Evolutionary conservation across 2,797 vertebrate genomes (phyloP).

Genomic region (Chloroceryle inda): DNA sequence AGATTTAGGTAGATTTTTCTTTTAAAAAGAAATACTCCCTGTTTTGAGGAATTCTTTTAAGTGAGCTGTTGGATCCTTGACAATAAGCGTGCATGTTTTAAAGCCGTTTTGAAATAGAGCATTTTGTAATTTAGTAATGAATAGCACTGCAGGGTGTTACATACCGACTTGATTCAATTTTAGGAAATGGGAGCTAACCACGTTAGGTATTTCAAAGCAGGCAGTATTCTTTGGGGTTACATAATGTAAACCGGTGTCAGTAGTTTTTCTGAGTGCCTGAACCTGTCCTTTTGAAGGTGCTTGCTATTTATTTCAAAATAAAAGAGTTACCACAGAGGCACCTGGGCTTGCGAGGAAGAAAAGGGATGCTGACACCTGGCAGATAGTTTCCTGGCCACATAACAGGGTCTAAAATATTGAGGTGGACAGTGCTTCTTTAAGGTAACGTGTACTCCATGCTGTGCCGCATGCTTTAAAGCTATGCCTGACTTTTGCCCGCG

Average conservation of each 20-base stretch:
- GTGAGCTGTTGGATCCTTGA: neutral
- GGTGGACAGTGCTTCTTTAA: conserved; percentile 80
- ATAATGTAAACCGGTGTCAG: neutral
- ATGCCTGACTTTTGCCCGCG: conserved; percentile 80
- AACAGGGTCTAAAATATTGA: conserved; percentile 76
- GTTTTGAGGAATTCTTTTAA: conserved; percentile 1
- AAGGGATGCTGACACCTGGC: conserved; percentile 82
- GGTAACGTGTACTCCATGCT: conserved; percentile 80
- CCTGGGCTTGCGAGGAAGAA: conserved; percentile 43
- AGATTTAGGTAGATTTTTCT: conserved; percentile 26
- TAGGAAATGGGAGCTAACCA: conserved; percentile 7
- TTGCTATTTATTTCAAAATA: conserved; percentile 62
- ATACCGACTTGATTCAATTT: conserved; percentile 19
- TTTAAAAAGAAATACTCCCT: neutral
- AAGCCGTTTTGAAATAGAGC: neutral
- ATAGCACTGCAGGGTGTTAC: neutral
- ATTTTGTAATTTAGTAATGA: conserved; percentile 38
- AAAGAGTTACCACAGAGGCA: conserved; percentile 9
- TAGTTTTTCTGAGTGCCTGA: conserved; percentile 10
- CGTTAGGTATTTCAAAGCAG: neutral
- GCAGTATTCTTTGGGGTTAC: neutral
- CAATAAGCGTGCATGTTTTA: neutral
- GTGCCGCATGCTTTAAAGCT: conserved; percentile 76
- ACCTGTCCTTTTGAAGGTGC: conserved; percentile 11
- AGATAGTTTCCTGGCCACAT: conserved; percentile 80